A percentile compares a stretch with the other conserved stretches of the same genome.
These are phyloP conservation scores for Nephrotoma guestfalica DNA, from an alignment of 2,888 invertebrate species.

Conservation along the genomic window DNA sequence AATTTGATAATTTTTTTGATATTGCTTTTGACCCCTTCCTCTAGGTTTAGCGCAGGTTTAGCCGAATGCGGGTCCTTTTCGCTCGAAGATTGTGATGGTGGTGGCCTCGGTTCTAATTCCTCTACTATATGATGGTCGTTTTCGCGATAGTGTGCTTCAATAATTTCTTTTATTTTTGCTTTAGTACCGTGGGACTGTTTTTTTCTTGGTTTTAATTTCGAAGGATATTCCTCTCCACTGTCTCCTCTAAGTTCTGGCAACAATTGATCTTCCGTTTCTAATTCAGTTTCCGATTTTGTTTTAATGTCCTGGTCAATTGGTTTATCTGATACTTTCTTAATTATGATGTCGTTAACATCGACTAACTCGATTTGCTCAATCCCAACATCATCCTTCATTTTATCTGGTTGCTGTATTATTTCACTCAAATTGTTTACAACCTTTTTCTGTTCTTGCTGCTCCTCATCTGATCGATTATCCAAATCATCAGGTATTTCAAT, in stretches of 20 bases:
- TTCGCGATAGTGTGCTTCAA: constrained; percentile 25
- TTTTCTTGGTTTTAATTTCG: constrained; percentile 14
- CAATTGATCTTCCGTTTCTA: background rate
- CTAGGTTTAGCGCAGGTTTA: constrained; percentile 7
- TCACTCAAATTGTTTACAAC: background rate
- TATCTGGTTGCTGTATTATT: background rate
- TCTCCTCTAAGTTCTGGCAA: background rate
- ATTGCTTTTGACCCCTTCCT: constrained; percentile 19
- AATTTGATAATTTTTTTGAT: constrained; percentile 26
- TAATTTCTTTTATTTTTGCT: constrained; percentile 24
- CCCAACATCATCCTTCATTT: background rate
- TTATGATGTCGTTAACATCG: constrained; percentile 6
- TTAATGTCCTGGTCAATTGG: constrained; percentile 4
- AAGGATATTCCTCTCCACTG: background rate
- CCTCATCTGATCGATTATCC: constrained; percentile 7
- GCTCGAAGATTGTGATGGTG: background rate
- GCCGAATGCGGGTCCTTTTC: constrained; percentile 1
- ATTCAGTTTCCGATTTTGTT: background rate
- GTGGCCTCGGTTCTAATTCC: background rate
- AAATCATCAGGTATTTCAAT: constrained; percentile 5
- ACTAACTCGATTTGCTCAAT: constrained; percentile 9
- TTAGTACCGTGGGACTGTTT: constrained; percentile 19
- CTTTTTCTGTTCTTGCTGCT: constrained; percentile 7
- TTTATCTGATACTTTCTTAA: constrained; percentile 4
- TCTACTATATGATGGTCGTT: constrained; percentile 17